These are phyloP conservation scores for Microctenopoma stevenorrisi DNA, from an alignment of 2,797 vertebrate species.

Conservation along the genomic window DNA sequence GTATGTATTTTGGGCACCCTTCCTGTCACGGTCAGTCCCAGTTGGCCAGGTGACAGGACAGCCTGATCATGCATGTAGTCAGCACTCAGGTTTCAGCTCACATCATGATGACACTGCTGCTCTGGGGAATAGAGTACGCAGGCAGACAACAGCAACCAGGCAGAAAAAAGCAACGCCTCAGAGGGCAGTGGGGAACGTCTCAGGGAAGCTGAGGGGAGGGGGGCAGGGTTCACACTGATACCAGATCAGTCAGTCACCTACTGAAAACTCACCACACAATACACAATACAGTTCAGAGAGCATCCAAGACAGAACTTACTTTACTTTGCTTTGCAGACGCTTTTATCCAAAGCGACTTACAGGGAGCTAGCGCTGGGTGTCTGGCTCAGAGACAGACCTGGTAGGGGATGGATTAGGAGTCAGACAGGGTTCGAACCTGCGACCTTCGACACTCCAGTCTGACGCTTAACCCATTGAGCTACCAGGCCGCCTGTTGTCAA, in stretches of 20 bases:
- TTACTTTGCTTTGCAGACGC: too few species aligned
- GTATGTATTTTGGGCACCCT: constrained; percentile 38
- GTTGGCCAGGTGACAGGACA: constrained; percentile 71
- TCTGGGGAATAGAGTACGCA: constrained; percentile 54
- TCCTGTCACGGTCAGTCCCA: constrained; percentile 74
- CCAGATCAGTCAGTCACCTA: constrained; percentile 46
- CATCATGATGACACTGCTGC: constrained; percentile 68
- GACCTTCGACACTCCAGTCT: too few species aligned
- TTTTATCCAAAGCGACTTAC: too few species aligned
- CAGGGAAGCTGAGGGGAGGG: constrained; percentile 11
- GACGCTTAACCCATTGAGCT: too few species aligned
- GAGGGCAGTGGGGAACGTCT: constrained; percentile 44
- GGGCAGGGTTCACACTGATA: constrained; percentile 35
- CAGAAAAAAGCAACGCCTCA: constrained; percentile 71
- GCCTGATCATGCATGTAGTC: constrained; percentile 77
- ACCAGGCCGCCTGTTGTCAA: too few species aligned
- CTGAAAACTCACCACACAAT: constrained; percentile 17
- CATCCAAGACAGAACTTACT: not conserved
- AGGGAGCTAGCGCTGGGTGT: too few species aligned
- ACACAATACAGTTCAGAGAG: constrained; percentile 4
- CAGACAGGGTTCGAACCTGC: too few species aligned
- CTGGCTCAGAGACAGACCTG: too few species aligned
- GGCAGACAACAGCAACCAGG: constrained; percentile 66
- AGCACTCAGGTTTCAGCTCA: constrained; percentile 68
- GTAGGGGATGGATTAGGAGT: too few species aligned